A percentile compares a stretch with the other conserved stretches of the same genome.
These are phyloP conservation scores for Aphidoletes aphidimyza DNA, from an alignment of 2,888 invertebrate species.

Conservation along the genomic window DNA sequence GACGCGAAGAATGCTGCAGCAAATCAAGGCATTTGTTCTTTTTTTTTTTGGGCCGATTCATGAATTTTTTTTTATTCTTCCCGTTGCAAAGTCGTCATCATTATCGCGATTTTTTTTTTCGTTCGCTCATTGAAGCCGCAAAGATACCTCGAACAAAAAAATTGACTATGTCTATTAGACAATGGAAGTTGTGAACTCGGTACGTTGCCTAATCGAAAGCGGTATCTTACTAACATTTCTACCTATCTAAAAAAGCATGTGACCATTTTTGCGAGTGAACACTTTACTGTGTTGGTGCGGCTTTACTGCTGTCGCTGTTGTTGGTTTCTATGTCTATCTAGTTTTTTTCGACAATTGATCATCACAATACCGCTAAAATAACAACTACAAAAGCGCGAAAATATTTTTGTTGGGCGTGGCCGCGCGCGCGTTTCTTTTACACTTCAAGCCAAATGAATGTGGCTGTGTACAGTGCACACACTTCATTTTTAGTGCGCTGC, in stretches of 20 bases:
- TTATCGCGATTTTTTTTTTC: constrained; percentile 41
- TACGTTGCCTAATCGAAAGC: not conserved
- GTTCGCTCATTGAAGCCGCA: constrained; percentile 5
- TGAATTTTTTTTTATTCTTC: not conserved
- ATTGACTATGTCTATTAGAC: not conserved
- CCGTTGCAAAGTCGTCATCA: constrained; percentile 40
- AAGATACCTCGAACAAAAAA: not conserved
- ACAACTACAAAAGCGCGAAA: constrained; percentile 50
- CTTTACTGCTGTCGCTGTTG: not conserved
- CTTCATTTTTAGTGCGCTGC: constrained; percentile 3
- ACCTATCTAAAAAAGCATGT: constrained; percentile 30
- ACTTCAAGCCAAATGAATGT: too few relatives aligned
- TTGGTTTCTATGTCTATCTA: not conserved
- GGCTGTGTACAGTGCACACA: too few relatives aligned
- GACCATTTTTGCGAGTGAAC: constrained; percentile 32
- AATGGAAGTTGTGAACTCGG: not conserved
- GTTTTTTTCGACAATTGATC: constrained; percentile 41
- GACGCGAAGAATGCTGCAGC: constrained; percentile 42
- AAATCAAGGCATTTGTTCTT: constrained; percentile 33
- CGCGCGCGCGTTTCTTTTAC: not conserved
- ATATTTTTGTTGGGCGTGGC: constrained; percentile 51
- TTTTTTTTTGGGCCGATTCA: constrained; percentile 38
- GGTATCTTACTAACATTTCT: constrained; percentile 22
- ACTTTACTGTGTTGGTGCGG: not conserved
- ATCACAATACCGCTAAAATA: constrained; percentile 42